Base-by-base conservation (phyloP, 2,113 vertebrate species). In the Trematomus loennbergii region DNA sequence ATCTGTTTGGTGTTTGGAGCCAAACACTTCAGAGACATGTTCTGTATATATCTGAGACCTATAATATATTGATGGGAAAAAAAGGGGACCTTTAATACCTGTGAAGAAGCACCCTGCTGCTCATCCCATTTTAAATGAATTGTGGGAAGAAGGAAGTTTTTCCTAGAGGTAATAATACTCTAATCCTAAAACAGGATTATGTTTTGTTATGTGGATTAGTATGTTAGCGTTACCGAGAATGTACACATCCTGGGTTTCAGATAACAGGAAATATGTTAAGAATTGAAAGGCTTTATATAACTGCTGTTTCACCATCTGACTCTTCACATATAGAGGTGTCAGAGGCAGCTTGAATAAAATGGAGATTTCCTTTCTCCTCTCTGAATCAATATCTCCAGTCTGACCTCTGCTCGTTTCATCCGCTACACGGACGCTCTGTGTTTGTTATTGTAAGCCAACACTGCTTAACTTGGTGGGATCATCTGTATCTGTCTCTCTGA, bases 401-500 rank as follows among this genome's bases (percentile, higher is more conserved):
- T 46, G 64, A 79, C 75, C 70, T 18, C n/a, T 52, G 54, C 3
- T 9, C 0, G 52, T 43, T 33, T n/a, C 71, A 79, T 72, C 75
- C 65, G 75, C 62, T n/a, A 16, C 57, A 2, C 3, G 57, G 13
- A 25, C 13, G 13, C 66, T 57, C 59, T 72, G 65, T 68, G 18
- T 87, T 61, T 80, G 66, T 86, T 50, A 17, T 18, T 40, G 50
- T 57, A 49, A 54, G 54, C 49, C 12, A 62, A n/a, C 15, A 0
- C 9, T 45, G 65, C 72, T 72, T 15, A 48, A 57, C 68, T 65
- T 33, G 2, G 12, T 22, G 16, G 63, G 58, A 64, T 75, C 55
- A 15, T 18, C 54, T 70, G 79, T 71, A 72, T 84, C 55, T 67
- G 46, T 15, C 65, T 18, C 73, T 80, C 54, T 77, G 72, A 65